These are phyloP conservation scores for Dasypogon diadema DNA, from an alignment of 2,888 invertebrate species.

Conservation along the genomic window DNA sequence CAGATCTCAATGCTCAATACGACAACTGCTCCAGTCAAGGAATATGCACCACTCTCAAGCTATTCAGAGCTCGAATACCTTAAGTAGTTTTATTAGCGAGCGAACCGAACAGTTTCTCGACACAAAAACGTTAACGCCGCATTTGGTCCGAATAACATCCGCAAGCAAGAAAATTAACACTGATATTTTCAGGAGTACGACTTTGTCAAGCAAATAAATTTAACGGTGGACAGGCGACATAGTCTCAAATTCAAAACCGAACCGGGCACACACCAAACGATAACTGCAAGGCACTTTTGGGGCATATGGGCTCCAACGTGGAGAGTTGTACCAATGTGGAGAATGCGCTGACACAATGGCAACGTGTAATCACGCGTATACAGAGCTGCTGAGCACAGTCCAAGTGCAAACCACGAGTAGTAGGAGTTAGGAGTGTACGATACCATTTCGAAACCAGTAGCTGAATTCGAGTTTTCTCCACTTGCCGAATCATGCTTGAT, in stretches of 20 bases:
- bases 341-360: constrained; percentile 6
- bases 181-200: background rate
- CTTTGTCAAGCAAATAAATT: background rate
- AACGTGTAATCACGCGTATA: constrained; percentile 10
- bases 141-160: too few species aligned
- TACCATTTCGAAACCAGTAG: background rate
- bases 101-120: background rate
- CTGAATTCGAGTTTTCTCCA: constrained; percentile 13
- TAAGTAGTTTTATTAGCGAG: constrained; percentile 6
- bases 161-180: background rate
- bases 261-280: constrained; percentile 37
- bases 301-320: background rate
- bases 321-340: constrained; percentile 5
- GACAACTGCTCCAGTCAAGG: constrained; percentile 4
- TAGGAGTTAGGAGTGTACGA: too few species aligned
- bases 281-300: constrained; percentile 31
- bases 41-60: constrained; percentile 1
- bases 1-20: background rate
- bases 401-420: background rate
- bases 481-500: background rate
- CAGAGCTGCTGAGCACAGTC: background rate
- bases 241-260: constrained; percentile 1
- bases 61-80: background rate
- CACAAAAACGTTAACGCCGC: background rate
- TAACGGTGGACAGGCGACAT: background rate